A percentile compares a stretch with the other conserved stretches of the same genome.
Evolutionary conservation across 2,113 vertebrate species (phyloP).

Genomic region (Colaptes auratus): DNA sequence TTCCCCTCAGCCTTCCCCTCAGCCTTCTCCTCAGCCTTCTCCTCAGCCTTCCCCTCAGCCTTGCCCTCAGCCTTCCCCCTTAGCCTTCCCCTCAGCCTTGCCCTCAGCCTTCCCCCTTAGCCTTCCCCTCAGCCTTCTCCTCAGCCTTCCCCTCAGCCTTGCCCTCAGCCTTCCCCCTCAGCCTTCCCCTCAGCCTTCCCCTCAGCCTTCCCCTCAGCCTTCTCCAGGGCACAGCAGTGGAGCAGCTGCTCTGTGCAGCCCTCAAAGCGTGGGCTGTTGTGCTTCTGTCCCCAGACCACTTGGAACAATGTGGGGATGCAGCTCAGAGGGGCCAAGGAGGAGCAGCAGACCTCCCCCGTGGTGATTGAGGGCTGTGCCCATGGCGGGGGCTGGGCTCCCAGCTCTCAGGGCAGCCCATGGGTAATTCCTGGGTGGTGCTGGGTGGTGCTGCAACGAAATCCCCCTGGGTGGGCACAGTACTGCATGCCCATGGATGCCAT

Average conservation of each 20-base stretch:
- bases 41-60: too few relatives aligned
- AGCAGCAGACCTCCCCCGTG: fast-evolving
- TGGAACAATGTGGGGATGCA: fast-evolving
- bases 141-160: too few relatives aligned
- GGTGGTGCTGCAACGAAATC: background rate
- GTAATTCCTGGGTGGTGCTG: background rate
- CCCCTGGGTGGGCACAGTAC: background rate
- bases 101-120: too few relatives aligned
- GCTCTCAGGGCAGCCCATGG: background rate
- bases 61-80: too few relatives aligned
- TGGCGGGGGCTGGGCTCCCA: fast-evolving
- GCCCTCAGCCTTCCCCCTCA: too few relatives aligned
- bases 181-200: too few relatives aligned
- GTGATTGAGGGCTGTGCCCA: fast-evolving
- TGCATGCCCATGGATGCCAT: background rate
- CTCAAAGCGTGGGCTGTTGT: fast-evolving
- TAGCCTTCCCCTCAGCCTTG: too few relatives aligned
- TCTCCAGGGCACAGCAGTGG: fast-evolving
- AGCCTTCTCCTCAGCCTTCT: too few relatives aligned
- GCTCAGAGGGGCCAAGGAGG: background rate
- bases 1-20: too few relatives aligned
- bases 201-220: background rate
- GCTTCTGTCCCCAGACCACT: background rate
- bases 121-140: too few relatives aligned
- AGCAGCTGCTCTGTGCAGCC: background rate